phyloP scores from a whole-genome alignment of 2,888 invertebrate genomes.

The Volucella inflata region DNA sequence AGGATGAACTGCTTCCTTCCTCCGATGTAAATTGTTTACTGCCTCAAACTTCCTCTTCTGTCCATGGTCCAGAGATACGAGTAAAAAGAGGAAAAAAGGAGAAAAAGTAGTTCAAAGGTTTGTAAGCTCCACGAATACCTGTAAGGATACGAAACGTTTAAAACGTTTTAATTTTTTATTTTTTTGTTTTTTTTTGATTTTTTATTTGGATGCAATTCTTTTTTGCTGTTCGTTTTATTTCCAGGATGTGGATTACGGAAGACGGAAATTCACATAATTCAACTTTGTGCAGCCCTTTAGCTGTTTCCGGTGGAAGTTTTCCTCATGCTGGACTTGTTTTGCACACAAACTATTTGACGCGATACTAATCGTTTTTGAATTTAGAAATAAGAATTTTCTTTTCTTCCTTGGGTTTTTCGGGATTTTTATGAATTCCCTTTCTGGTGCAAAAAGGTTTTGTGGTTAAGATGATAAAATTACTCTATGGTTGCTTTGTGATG shows the following conservation, averaged over 20 bases:
- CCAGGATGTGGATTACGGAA: constrained; percentile 8
- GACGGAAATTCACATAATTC: constrained; percentile 50
- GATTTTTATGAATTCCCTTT: too few species aligned
- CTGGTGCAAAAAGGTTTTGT: too few species aligned
- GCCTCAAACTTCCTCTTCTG: constrained; percentile 39
- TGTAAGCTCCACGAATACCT: constrained; percentile 25
- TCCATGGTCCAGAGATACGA: constrained; percentile 22
- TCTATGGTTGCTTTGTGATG: too few species aligned
- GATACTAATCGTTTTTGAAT: too few species aligned
- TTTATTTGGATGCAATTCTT: too few species aligned
- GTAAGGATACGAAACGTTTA: constrained; percentile 23
- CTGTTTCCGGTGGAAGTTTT: constrained; percentile 23
- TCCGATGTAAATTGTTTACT: constrained; percentile 60
- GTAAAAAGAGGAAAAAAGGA: background rate
- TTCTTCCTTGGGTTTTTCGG: too few species aligned
- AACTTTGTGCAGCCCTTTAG: constrained; percentile 58
- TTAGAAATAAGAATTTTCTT: too few species aligned
- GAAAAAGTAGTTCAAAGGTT: constrained; percentile 1
- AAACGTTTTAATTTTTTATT: constrained; percentile 11
- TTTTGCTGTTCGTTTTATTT: too few species aligned
- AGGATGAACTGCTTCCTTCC: constrained; percentile 29
- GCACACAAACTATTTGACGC: too few species aligned
- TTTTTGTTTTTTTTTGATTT: background rate
- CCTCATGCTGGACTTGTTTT: too few species aligned
- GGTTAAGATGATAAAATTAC: too few species aligned